These are phyloP conservation scores for Potamarius usumacintae DNA, from an alignment of 2,113 vertebrate species.

Conservation along the genomic window DNA sequence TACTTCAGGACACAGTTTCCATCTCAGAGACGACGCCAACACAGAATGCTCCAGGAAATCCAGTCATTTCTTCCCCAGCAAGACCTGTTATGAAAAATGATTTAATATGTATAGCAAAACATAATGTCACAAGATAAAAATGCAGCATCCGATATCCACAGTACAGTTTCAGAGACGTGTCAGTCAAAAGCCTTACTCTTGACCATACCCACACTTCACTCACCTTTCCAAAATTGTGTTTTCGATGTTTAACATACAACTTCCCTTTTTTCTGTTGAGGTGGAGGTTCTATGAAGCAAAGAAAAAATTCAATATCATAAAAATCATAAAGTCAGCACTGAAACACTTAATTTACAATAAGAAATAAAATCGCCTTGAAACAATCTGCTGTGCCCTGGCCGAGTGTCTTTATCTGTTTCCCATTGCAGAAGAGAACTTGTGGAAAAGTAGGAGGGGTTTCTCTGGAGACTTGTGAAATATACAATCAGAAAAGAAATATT, in stretches of 20 bases:
- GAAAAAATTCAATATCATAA: background rate
- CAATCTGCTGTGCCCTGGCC: too few species aligned
- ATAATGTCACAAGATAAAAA: background rate
- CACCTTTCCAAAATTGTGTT: conserved; percentile 30
- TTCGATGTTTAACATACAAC: conserved; percentile 4
- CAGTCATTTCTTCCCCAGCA: conserved; percentile 12
- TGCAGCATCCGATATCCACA: background rate
- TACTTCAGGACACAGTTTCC: conserved; percentile 2
- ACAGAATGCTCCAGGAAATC: conserved; percentile 33
- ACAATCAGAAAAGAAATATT: too few species aligned
- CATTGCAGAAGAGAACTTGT: too few species aligned
- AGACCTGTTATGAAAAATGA: background rate
- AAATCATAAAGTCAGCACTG: too few species aligned
- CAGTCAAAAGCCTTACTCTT: conserved; percentile 1
- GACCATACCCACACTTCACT: conserved; percentile 17
- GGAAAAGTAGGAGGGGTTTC: too few species aligned
- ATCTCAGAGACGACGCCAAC: conserved; percentile 29
- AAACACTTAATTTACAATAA: too few species aligned
- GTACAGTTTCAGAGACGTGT: background rate
- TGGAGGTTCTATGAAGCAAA: background rate
- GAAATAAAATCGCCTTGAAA: too few species aligned
- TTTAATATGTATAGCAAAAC: background rate
- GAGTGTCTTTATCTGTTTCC: too few species aligned
- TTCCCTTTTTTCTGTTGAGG: background rate
- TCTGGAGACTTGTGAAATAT: too few species aligned